Evolutionary conservation across 1,140 invertebrate genomes (phyloP), one percentile per base, ranked within the genome.

Genomic region (Trichonephila inaurata): DNA sequence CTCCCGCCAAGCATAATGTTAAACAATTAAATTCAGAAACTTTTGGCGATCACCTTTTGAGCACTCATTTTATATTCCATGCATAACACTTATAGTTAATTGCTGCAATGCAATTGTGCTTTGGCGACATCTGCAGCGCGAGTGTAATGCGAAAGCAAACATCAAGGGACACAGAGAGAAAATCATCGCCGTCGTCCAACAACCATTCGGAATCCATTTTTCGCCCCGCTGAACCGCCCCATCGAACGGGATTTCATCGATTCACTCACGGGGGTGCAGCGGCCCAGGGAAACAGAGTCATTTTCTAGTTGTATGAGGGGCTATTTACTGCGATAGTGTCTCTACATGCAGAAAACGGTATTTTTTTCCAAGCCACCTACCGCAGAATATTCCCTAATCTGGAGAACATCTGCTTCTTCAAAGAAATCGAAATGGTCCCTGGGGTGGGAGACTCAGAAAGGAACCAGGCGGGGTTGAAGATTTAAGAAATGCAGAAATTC

Each of bases 191-290:
- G 10, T 77, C 72, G 28, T 77, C 72, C 72, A 77, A 77, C 72
- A 77, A 19, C 72, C 72, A 77, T 77, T 77, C 72, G 14, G 72
- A 77, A 77, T 77, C 72, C 72, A 77, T 77, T 77, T 77, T 77
- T 77, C 72, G 72, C 28, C 72, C 72, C 33, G 72, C 5, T 77
- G 72, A 16, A 33, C 72, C 72, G 28, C 72, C 72, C 72, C 72
- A 77, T 77, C 72, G 66, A 69, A 69, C 66, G n/a, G 14, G 24
- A 69, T 69, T 69, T 28, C 66, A 69, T 69, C 66, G 72, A 77
- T 77, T 77, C 14, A 77, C 72, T 33, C 28, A 40, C 72, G 33
- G 28, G 72, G 72, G 72, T 28, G 72, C 33, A 21, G 66, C n/a
- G 1, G 64, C 10, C n/a, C 2, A 24, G 24, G 64, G 19, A 66